Evolutionary conservation across 2,888 invertebrate species (phyloP).

Genomic region (Hoplodrina ambigua): DNA sequence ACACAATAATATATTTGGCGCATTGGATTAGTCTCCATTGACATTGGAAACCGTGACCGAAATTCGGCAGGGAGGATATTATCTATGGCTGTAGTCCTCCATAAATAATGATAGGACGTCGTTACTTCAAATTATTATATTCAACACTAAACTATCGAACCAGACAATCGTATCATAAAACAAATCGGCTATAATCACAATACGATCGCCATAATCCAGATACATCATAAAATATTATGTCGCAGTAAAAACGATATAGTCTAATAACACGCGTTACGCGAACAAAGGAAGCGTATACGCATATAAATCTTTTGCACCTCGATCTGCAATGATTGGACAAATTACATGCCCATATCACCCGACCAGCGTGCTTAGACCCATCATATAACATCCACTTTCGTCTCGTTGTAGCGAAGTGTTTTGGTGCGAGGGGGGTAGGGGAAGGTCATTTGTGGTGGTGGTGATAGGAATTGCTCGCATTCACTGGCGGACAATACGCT

Average conservation of each 20-base stretch:
- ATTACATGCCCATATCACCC: slow-evolving; percentile 66
- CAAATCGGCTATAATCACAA: slow-evolving; percentile 40
- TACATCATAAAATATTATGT: slow-evolving; percentile 58
- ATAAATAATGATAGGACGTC: slow-evolving; percentile 1
- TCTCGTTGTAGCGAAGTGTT: slow-evolving; percentile 27
- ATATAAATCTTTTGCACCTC: slow-evolving; percentile 74
- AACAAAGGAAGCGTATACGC: slow-evolving; percentile 55
- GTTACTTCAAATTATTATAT: slow-evolving; percentile 14
- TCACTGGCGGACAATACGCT: slow-evolving; percentile 71
- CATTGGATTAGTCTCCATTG: too few species aligned
- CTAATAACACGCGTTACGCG: slow-evolving; percentile 55
- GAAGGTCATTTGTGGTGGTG: slow-evolving; percentile 63
- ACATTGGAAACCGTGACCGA: too few species aligned
- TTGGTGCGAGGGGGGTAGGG: slow-evolving; percentile 25
- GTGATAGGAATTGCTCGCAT: slow-evolving; percentile 68
- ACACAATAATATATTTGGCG: too few species aligned
- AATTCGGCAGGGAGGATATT: too few species aligned
- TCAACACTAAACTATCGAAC: slow-evolving; percentile 30
- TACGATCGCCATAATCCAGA: slow-evolving; percentile 42
- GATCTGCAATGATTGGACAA: slow-evolving; percentile 72
- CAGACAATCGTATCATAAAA: slow-evolving; percentile 44
- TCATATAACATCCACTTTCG: slow-evolving; percentile 30
- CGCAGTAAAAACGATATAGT: slow-evolving; percentile 59
- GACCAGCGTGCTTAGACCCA: slow-evolving; percentile 50
- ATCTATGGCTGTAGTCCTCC: neutral